These are phyloP conservation scores for Andrena praecox DNA, from an alignment of 2,888 invertebrate genomes.

Conservation along the genomic window DNA sequence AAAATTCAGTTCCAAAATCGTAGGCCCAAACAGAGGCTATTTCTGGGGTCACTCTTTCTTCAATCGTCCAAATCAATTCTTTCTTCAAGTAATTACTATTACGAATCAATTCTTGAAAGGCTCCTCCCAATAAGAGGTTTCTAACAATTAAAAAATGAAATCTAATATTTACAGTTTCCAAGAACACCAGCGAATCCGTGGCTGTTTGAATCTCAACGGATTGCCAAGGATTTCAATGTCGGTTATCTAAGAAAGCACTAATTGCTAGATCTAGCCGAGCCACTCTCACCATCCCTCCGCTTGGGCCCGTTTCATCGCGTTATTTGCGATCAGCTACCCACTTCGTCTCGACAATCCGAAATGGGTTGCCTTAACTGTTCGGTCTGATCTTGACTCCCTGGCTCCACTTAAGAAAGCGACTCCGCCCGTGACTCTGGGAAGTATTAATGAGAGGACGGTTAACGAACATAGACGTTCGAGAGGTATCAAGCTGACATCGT, in stretches of 20 bases:
- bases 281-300: constrained; percentile 22
- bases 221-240: constrained; percentile 33
- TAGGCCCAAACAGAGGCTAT: no score
- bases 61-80: no score
- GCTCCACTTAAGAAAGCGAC: constrained; percentile 39
- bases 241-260: constrained; percentile 47
- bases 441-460: constrained; percentile 42
- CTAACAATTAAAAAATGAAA: background rate
- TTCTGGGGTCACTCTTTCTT: no score
- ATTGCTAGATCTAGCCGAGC: constrained; percentile 14
- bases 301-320: constrained; percentile 46
- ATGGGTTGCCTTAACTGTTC: constrained; percentile 30
- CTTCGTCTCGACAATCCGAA: constrained; percentile 42
- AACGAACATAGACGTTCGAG: constrained; percentile 35
- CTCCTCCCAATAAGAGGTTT: background rate
- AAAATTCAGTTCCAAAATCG: no score
- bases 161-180: background rate
- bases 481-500: constrained; percentile 25
- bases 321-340: constrained; percentile 57
- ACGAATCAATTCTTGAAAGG: background rate
- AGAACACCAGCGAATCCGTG: background rate
- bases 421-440: constrained; percentile 20
- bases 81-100: no score
- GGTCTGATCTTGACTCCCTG: constrained; percentile 45
- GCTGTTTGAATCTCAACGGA: background rate